These are phyloP conservation scores for Smittia sp. DNA, from an alignment of 2,888 invertebrate species.

Conservation along the genomic window DNA sequence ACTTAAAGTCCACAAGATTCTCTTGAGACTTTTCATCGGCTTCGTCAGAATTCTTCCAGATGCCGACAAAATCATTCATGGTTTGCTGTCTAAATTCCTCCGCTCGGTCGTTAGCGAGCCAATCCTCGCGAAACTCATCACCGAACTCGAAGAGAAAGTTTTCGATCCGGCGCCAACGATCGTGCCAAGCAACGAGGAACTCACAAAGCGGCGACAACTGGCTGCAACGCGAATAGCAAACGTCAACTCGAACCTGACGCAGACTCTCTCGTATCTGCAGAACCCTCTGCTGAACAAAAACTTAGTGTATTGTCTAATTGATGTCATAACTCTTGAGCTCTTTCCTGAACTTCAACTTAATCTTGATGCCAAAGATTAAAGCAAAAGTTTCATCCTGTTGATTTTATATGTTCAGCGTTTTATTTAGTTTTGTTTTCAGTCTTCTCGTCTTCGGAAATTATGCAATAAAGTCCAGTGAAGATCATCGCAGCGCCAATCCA, in stretches of 20 bases:
- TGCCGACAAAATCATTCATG: conserved; percentile 4
- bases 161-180: conserved; percentile 47
- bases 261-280: conserved; percentile 56
- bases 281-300: conserved; percentile 63
- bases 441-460: conserved; percentile 6
- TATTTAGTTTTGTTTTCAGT: background rate
- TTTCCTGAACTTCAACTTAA: conserved; percentile 66
- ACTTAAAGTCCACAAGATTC: background rate
- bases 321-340: conserved; percentile 69
- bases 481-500: conserved; percentile 32
- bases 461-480: conserved; percentile 8
- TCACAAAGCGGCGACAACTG: conserved; percentile 49
- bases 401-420: too few species aligned
- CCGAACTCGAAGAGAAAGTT: conserved; percentile 45
- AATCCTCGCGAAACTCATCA: conserved; percentile 1
- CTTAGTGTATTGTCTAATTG: conserved; percentile 76
- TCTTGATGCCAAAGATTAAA: conserved; percentile 43
- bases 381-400: too few species aligned
- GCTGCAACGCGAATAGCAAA: conserved; percentile 54
- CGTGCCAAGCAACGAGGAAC: conserved; percentile 48
- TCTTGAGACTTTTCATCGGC: background rate
- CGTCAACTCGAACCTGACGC: conserved; percentile 52
- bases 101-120: background rate
- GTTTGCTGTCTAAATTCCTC: background rate
- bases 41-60: conserved; percentile 11